phyloP scores from a whole-genome alignment of 2,888 invertebrate genomes.

The Andrena marginata region DNA sequence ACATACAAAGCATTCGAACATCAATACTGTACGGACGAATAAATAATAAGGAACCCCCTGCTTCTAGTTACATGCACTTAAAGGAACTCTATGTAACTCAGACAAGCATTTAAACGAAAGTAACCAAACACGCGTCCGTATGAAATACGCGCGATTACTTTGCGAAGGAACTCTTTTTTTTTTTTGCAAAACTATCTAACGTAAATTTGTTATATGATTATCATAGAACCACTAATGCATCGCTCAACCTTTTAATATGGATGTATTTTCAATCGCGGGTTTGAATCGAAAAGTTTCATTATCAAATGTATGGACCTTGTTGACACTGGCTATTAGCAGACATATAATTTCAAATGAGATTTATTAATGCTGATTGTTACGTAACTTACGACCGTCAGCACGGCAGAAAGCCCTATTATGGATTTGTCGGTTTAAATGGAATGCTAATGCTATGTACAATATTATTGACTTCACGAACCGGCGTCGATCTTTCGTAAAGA shows the following conservation, averaged over 20 bases:
- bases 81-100: constrained; percentile 8
- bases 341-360: constrained; percentile 6
- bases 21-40: constrained; percentile 40
- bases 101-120: constrained; percentile 10
- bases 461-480: constrained; percentile 59
- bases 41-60: constrained; percentile 30
- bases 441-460: constrained; percentile 71
- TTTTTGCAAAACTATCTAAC: constrained; percentile 26
- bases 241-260: constrained; percentile 21
- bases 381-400: constrained; percentile 42
- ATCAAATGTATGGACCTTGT: constrained; percentile 12
- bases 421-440: constrained; percentile 48
- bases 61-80: constrained; percentile 30
- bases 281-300: constrained; percentile 12
- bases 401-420: constrained; percentile 29
- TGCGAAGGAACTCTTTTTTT: constrained; percentile 40
- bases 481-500: constrained; percentile 59
- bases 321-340: constrained; percentile 1
- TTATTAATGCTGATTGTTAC: constrained; percentile 17
- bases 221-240: constrained; percentile 17
- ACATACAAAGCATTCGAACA: constrained; percentile 38
- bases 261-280: constrained; percentile 27
- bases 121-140: constrained; percentile 11
- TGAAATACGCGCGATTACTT: constrained; percentile 8
- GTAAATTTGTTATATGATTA: constrained; percentile 25